Percentiles rank a stretch among this genome's conserved stretches.
Evolutionary conservation across 2,888 invertebrate genomes (phyloP).

Genomic region (Hermaeophaga mercurialis): DNA sequence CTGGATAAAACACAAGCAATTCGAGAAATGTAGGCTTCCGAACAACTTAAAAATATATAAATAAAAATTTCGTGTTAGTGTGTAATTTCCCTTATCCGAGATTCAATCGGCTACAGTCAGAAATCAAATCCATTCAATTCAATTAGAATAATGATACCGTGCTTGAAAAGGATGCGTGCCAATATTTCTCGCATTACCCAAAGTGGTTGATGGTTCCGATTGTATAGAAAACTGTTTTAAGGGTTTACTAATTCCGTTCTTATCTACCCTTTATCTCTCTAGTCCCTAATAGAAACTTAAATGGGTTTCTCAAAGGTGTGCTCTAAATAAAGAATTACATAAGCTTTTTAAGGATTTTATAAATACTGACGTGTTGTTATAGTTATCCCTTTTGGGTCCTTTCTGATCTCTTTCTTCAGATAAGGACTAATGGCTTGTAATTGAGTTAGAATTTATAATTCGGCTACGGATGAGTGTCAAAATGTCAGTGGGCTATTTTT

Average conservation of each 20-base stretch:
- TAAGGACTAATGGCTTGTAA: constrained; percentile 42
- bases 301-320: constrained; percentile 41
- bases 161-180: constrained; percentile 36
- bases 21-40: constrained; percentile 26
- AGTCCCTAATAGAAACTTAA: constrained; percentile 42
- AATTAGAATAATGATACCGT: constrained; percentile 45
- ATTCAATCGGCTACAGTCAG: constrained; percentile 38
- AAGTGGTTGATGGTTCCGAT: constrained; percentile 48
- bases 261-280: constrained; percentile 47
- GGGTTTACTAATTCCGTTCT: constrained; percentile 45
- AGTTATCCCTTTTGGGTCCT: constrained; percentile 34
- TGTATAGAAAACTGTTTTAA: constrained; percentile 47
- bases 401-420: constrained; percentile 35
- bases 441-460: constrained; percentile 40
- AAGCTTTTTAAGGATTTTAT: constrained; percentile 40
- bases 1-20: constrained; percentile 30
- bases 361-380: constrained; percentile 39
- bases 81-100: constrained; percentile 40
- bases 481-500: constrained; percentile 32
- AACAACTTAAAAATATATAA: constrained; percentile 30
- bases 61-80: constrained; percentile 34
- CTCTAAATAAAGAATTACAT: constrained; percentile 41
- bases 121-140: constrained; percentile 42
- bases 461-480: constrained; percentile 44
- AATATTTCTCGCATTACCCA: constrained; percentile 45